Base-by-base conservation (phyloP, 2,113 vertebrate species). In the Chaetodon trifascialis region DNA sequence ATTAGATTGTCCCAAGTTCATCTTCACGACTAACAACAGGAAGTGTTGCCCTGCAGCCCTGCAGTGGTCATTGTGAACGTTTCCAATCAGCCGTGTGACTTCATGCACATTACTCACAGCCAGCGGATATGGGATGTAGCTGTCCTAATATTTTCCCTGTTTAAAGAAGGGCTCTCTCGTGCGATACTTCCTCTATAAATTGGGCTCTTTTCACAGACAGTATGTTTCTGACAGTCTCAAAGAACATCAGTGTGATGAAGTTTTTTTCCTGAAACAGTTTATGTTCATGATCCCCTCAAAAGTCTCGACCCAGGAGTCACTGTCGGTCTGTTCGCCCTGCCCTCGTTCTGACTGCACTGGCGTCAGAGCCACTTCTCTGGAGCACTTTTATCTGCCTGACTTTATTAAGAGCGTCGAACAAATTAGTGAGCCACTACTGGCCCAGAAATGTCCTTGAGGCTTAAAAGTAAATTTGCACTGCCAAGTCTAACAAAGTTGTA, bases 361-460 rank as follows among this genome's bases (percentile, higher is more conserved):
- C 56, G 62, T 76, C 49, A 30, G 49, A 74, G 72, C 16, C 51
- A 42, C 70, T 85, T 70, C 30, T 74, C 44, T 51, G 21, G 23
- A 82, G 54, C 72, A 64, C n/a, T 82, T 85, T 75, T 70, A 70
- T 83, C 85, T 79, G 67, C 38, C 67, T 73, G 55, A 85, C 42
- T 72, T 66, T 84, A 81, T 88, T 70, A 80, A 59, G n/a, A 59
- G 77, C 55, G 44, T 71, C 51, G 25, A 59, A 60, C 80, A 84
- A 82, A 84, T 86, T 82, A 88, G 67, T 11, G 71, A 86, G 63
- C 58, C 56, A 36, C 23, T 40, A 3, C 74, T n/a, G 40, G 54
- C 73, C 77, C 65, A 70, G 71, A 78, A 82, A 80, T 71, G 74
- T 84, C 80, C 74, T 79, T 82, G 67, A 82, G 71, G 67, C 54